Base-by-base conservation (phyloP, 2,888 invertebrate genomes). In the Tenodera sinensis region DNA sequence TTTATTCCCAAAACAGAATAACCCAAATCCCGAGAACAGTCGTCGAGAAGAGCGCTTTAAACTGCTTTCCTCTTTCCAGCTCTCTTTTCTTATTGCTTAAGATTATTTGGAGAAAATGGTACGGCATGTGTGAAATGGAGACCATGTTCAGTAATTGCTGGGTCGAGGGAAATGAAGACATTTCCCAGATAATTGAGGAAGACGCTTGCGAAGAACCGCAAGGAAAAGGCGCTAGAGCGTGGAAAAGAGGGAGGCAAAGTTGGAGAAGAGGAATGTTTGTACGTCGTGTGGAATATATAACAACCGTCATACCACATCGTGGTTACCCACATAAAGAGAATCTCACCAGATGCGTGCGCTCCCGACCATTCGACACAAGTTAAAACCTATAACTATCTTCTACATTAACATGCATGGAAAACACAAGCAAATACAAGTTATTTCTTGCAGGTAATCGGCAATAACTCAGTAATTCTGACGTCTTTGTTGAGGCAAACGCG, bases 141-240 rank as follows among this genome's bases (percentile, higher is more conserved):
- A 85, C 28, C 28, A 25, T 81, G 28, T 54, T 12, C 25, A 30
- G 83, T 87, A 87, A 87, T 87, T 87, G 83, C 87, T 83, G 28
- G 30, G 30, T 28, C 30, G 84, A 84, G 34, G 28, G 34, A 71
- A 87, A 87, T 87, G 87, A 87, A 87, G 87, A 87, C 83, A 87
- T 87, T 87, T 87, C 87, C 34, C 81, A 87, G 87, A 87, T 87
- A 87, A 87, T 87, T 87, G 87, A 87, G 87, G 87, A 86, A 71
- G 54, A 71, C 54, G 54, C 54, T 20, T 71, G 54, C 54, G 25
- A 71, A 71, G 54, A 71, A 71, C 54, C 54, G 54, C 54, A 71
- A 71, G 54, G 54, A 71, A 71, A 71, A 71, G 54, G 54, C 54
- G 54, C 54, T 71, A 71, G 54, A 71, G 54, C 54, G 54, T 71